phyloP scores from a whole-genome alignment of 2,888 invertebrate species.

The Slavum lentiscoides region DNA sequence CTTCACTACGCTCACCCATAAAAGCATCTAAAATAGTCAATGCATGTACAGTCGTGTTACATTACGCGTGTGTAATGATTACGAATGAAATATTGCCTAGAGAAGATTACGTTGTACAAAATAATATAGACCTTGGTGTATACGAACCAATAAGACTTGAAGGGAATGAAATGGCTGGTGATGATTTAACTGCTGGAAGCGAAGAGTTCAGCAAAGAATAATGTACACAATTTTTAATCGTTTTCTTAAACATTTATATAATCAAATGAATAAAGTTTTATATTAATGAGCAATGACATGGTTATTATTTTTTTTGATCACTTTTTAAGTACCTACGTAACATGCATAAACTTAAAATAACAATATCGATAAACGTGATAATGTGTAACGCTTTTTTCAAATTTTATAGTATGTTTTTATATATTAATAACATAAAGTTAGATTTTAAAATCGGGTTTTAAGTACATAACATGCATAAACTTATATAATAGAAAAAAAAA shows the following conservation, averaged over 20 bases:
- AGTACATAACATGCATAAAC: neutral
- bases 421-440: too few relatives aligned
- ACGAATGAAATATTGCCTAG: neutral
- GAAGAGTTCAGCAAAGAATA: neutral
- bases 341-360: too few relatives aligned
- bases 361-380: too few relatives aligned
- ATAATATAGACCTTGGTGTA: neutral
- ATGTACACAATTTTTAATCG: neutral
- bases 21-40: constrained; percentile 4
- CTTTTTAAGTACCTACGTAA: too few relatives aligned
- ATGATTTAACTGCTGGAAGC: constrained; percentile 1
- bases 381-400: too few relatives aligned
- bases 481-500: neutral
- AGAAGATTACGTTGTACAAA: neutral
- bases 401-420: too few relatives aligned
- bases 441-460: too few relatives aligned
- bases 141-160: neutral
- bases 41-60: constrained; percentile 3
- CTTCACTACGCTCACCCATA: constrained; percentile 5
- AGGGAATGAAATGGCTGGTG: neutral
- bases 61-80: neutral
- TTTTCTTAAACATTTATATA: neutral
- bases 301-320: neutral
- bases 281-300: neutral
- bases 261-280: neutral